Evolutionary conservation across 2,797 vertebrate species (phyloP), one percentile per base, ranked within the genome.

Genomic region (Clamator glandarius): DNA sequence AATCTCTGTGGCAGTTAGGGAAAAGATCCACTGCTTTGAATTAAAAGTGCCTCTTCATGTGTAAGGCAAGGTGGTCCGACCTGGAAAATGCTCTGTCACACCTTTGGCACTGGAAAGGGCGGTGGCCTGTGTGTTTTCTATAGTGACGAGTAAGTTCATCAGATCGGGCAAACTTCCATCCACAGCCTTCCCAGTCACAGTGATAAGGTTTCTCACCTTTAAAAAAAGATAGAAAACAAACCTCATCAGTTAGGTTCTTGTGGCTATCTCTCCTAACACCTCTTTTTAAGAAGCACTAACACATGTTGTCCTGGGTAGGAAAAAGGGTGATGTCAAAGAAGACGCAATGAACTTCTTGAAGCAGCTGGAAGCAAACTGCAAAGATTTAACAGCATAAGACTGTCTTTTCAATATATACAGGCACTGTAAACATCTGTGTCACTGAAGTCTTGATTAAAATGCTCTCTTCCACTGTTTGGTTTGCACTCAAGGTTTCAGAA

Each of bases 101-200:
- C 76, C 99, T 98, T 96, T 98, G 96, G 92, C 99, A 99, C 97
- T 99, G 98, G 87, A 99, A 99, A 11, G 99, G 99, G 94, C 99
- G 99, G 95, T 99, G 99, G 55, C 99, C 99, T 0, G 99, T 99
- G 97, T 99, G 99, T 91, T 99, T 99, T 81, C 99, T 98, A 97
- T 99, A 99, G 97, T 99, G 99, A 94, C 99, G 98, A 5, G 99
- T 99, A 97, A 99, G 97, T 98, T 99, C 99, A 84, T 99, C 99
- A 0, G 99, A 99, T 81, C 99, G 98, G 93, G 99, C 99, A 59
- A 99, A 99, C 89, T 99, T 99, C 99, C 99, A 99, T 92, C 98
- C 99, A 24, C 99, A 99, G 92, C 98, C 99, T 33, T 99, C 99
- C 99, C 99, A 99, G 28, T 98, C 98, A 96, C 99, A 99, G 89